These are phyloP conservation scores for Drosophila mimetica DNA, from an alignment of 2,888 invertebrate species.

Conservation along the genomic window DNA sequence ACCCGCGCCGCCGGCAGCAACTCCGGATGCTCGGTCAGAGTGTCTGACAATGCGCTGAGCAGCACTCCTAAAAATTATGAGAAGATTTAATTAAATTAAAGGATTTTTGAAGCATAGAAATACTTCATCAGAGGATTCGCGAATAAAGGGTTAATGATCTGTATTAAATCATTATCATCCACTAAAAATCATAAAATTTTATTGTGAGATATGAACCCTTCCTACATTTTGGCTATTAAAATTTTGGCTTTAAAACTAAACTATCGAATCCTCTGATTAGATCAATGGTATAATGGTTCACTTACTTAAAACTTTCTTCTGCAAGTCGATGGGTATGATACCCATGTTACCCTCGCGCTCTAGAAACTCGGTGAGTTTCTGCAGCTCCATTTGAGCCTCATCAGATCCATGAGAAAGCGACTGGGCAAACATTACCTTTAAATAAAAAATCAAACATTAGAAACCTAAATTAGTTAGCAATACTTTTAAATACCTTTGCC, in stretches of 20 bases:
- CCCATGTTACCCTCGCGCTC: constrained; percentile 90
- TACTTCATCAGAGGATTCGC: not conserved
- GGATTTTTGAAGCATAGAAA: too few relatives aligned
- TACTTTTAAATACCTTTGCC: constrained; percentile 86
- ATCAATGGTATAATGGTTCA: too few relatives aligned
- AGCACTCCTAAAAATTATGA: constrained; percentile 87
- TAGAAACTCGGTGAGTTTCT: constrained; percentile 90
- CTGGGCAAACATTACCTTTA: constrained; percentile 90
- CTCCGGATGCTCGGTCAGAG: constrained; percentile 90
- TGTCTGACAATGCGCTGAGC: constrained; percentile 90
- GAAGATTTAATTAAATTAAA: constrained; percentile 9
- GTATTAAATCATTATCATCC: too few relatives aligned
- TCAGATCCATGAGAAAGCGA: constrained; percentile 89
- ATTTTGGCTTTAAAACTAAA: too few relatives aligned
- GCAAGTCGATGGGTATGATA: constrained; percentile 89
- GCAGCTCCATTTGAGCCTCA: constrained; percentile 89
- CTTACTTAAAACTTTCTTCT: constrained; percentile 91
- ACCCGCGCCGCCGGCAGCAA: constrained; percentile 86
- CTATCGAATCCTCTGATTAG: too few relatives aligned
- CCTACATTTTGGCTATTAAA: too few relatives aligned
- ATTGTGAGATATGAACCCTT: too few relatives aligned
- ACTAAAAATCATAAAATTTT: too few relatives aligned
- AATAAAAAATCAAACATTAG: not conserved
- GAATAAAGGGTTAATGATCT: too few relatives aligned
- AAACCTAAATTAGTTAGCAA: not conserved